Percentiles rank a stretch among this genome's conserved stretches.
Evolutionary conservation across 2,113 vertebrate species (phyloP).

Genomic region (Saguinus imperator): DNA sequence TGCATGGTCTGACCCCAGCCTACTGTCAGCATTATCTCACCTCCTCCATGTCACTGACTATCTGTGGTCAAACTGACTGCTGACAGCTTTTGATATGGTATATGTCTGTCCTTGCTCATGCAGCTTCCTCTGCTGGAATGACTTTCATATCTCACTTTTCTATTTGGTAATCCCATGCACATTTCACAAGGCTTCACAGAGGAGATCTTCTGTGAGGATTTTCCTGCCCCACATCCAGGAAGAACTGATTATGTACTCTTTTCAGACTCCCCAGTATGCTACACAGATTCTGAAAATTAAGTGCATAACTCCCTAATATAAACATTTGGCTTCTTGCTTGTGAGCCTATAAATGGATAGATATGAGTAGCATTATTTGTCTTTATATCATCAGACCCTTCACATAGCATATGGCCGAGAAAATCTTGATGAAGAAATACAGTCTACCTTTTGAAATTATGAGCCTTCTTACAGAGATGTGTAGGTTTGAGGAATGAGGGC

Average conservation of each 20-base stretch:
- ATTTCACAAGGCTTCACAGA: background rate
- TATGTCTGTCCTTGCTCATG: background rate
- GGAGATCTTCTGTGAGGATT: background rate
- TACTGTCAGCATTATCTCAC: background rate
- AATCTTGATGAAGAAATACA: constrained; percentile 25
- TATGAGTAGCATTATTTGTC: background rate
- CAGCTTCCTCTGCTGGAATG: background rate
- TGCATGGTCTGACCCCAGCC: background rate
- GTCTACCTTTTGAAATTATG: constrained; percentile 46
- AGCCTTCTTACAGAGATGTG: background rate
- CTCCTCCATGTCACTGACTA: background rate
- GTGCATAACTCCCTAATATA: background rate
- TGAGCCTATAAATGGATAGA: background rate
- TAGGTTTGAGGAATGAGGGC: constrained; percentile 26
- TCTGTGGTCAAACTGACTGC: background rate
- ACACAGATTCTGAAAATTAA: constrained; percentile 33
- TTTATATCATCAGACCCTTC: background rate
- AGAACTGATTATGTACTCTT: background rate
- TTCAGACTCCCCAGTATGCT: background rate
- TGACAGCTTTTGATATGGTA: background rate
- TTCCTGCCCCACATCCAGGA: background rate
- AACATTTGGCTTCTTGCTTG: background rate
- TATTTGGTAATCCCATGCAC: background rate
- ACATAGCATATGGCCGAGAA: background rate
- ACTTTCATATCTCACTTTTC: background rate